A percentile compares a stretch with the other conserved stretches of the same genome.
Evolutionary conservation across 2,888 invertebrate species (phyloP).

Genomic region (Operophtera brumata): DNA sequence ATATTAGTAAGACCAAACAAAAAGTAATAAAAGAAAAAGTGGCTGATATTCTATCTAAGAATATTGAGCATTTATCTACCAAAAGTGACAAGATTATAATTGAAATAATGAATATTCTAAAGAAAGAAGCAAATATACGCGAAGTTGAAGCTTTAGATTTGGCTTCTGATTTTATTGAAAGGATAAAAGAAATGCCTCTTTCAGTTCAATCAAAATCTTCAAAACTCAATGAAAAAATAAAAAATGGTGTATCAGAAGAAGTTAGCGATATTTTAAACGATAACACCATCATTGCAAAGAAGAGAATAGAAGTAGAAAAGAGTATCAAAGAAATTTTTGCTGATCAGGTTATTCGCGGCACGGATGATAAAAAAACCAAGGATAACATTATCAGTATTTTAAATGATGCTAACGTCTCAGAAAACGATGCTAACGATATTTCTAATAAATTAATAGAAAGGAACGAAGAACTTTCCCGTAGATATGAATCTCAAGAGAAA

Average conservation of each 20-base stretch:
- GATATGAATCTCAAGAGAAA: conserved; percentile 21
- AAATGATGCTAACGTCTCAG: conserved; percentile 19
- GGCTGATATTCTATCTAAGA: conserved; percentile 26
- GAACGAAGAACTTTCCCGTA: conserved; percentile 21
- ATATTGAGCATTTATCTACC: conserved; percentile 13
- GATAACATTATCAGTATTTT: conserved; percentile 29
- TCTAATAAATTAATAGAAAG: conserved; percentile 19
- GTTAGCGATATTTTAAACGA: conserved; percentile 24
- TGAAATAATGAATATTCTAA: conserved; percentile 26
- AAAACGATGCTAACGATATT: conserved; percentile 28
- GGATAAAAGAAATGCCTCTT: conserved; percentile 14
- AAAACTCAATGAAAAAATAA: conserved; percentile 3
- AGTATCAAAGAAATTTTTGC: conserved; percentile 25
- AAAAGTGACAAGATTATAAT: conserved; percentile 19
- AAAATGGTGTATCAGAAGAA: conserved; percentile 23
- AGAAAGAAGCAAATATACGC: conserved; percentile 26
- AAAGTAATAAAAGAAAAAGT: conserved; percentile 28
- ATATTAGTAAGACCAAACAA: conserved; percentile 15
- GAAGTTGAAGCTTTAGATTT: conserved; percentile 23
- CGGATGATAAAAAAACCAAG: conserved; percentile 14
- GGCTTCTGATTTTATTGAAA: conserved; percentile 23
- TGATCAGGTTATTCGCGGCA: conserved; percentile 32
- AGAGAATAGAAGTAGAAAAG: conserved; percentile 24
- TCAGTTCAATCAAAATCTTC: not conserved
- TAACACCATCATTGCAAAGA: conserved; percentile 7